Evolutionary conservation across 2,113 vertebrate species (phyloP).

Genomic region (Gobio gobio): DNA sequence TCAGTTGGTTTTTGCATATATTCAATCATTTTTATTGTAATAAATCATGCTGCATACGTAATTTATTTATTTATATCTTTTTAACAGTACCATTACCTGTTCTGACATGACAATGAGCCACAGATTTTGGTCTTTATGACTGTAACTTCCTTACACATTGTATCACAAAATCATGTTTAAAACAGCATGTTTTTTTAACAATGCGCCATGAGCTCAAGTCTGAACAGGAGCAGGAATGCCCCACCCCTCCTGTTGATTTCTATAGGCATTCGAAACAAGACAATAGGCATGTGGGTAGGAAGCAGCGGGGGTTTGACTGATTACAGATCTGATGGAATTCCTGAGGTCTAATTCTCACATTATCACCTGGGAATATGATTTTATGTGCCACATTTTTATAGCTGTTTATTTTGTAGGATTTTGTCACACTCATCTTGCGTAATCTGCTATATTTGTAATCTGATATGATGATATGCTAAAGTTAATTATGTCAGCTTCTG

Average conservation of each 20-base stretch:
- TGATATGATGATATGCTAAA: background rate
- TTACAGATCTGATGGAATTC: constrained; percentile 58
- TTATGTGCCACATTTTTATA: constrained; percentile 49
- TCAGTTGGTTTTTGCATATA: background rate
- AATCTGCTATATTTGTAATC: constrained; percentile 57
- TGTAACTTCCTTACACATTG: constrained; percentile 13
- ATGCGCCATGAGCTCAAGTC: constrained; percentile 40
- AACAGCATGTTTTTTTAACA: constrained; percentile 4
- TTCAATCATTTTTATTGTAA: background rate
- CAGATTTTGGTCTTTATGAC: background rate
- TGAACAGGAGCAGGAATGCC: constrained; percentile 58
- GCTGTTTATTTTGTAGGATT: constrained; percentile 58
- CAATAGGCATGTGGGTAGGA: constrained; percentile 59
- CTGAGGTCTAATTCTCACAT: constrained; percentile 55
- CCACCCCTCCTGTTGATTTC: constrained; percentile 62
- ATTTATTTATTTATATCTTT: background rate
- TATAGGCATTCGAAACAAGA: constrained; percentile 71
- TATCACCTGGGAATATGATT: constrained; percentile 68
- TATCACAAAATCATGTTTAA: constrained; percentile 13
- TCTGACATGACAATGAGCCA: background rate
- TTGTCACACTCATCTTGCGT: constrained; percentile 66
- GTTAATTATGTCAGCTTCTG: background rate
- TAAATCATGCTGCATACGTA: background rate
- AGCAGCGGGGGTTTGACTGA: constrained; percentile 20
- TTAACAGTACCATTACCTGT: background rate